Base-by-base conservation (phyloP, 2,888 invertebrate species). In the Seira ritae region DNA sequence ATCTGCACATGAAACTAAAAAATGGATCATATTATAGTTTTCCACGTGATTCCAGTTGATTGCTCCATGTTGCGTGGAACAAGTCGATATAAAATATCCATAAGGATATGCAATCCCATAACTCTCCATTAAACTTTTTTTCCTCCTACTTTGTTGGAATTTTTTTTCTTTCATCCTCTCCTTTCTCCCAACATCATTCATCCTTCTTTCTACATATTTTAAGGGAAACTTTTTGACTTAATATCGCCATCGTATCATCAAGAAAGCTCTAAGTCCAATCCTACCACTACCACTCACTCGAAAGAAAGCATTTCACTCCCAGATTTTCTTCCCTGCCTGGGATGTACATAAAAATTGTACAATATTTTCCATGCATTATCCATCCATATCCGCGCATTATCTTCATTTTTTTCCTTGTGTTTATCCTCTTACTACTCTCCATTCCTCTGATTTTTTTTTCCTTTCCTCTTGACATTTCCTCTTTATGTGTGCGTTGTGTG, bases 381-480 rank as follows among this genome's bases (percentile, higher is more conserved):
- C 69, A 69, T 67, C 55, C 62, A 69, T 50, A 77, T 69, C 76
- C 76, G 60, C 76, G 69, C 69, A 68, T 77, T 69, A 69, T 55
- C 76, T 76, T 55, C 23, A 68, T 68, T 62, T 73, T 67, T 20
- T 46, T 66, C 23, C 42, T 42, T 23, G 1, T 20, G 15, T 75
- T 65, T 22, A 17, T 65, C 19, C 20, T 19, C 3, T 24, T 55
- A 4, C 8, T 31, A 31, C 74, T 3, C 23, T 50, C 20, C 55
- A 12, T 8, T 23, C 12, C 15, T 65, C 10, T 19, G 65, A n/a
- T 20, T 65, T 65, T 20, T 65, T 20, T 20, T 60, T 60, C 19
- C 46, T 50, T n/a, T 67, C 20, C 75, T 75, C 76, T 68, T 82
- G 82, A 82, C 82, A 82, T 82, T 82, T 81, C 76, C 71, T 70